Conservation (phyloP, 2,888 invertebrate species). For the Hymenopus coronatus region DNA sequence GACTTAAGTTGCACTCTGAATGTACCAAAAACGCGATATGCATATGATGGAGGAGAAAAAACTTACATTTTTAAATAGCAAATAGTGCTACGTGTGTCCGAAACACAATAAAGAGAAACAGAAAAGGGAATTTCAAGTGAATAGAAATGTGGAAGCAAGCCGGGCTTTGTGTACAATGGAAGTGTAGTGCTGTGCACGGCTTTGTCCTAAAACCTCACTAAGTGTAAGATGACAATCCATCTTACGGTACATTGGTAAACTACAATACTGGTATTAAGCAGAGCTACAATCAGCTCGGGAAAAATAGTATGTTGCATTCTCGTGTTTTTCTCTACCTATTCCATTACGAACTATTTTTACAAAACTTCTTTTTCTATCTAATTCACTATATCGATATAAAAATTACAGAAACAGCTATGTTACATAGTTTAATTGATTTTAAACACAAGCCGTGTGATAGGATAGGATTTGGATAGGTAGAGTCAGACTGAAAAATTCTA, state of each 20-base stretch:
- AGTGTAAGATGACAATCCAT: not conserved
- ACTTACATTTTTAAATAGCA: not conserved
- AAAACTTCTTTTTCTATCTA: too few relatives aligned
- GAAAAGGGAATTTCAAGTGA: not conserved
- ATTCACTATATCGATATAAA: too few relatives aligned
- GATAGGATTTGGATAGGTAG: too few relatives aligned
- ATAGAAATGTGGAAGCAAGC: not conserved
- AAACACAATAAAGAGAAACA: not conserved
- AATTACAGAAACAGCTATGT: too few relatives aligned
- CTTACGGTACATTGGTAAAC: not conserved
- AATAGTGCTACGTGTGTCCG: not conserved
- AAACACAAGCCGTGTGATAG: too few relatives aligned
- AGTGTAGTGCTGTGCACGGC: not conserved
- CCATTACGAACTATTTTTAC: too few relatives aligned
- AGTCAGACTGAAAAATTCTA: too few relatives aligned
- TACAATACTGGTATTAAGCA: too few relatives aligned
- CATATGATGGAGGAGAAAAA: not conserved
- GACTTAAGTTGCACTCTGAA: not conserved
- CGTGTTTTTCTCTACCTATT: too few relatives aligned
- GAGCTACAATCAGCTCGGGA: too few relatives aligned
- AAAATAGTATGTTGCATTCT: too few relatives aligned
- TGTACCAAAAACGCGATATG: not conserved
- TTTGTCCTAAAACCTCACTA: not conserved
- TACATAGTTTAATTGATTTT: too few relatives aligned
- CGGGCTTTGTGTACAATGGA: not conserved